Base-by-base conservation (phyloP, 2,888 invertebrate species). In the Abrostola tripartita region DNA sequence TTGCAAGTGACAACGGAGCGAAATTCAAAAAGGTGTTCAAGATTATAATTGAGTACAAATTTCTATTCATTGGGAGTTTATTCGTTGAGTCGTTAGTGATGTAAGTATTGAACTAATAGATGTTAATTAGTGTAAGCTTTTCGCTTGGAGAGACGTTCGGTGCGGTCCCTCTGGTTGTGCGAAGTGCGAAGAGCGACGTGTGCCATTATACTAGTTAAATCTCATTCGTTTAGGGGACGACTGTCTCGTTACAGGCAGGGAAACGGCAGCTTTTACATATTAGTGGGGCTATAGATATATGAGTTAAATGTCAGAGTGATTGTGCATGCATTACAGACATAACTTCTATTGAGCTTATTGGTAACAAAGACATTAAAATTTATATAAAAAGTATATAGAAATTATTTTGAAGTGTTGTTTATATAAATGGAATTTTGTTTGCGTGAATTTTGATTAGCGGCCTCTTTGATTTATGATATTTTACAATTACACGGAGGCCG, bases 31-130 rank as follows among this genome's bases (percentile, higher is more conserved):
- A 71, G 52, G 50, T 58, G 71, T 76, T 75, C 41, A 70, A 76
- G 78, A 79, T 79, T 81, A 78, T 74, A 70, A 66, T 81, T 79
- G 78, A 85, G 85, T 83, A 85, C 84, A 85, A 86, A 83, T 76
- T 50, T 78, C 74, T 73, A 81, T 77, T 77, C 71, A 79, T 79
- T 74, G 65, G 65, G 54, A 47, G 52, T 70, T 69, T 68, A 74
- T 73, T 71, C 49, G 67, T 68, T 73, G 72, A 68, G 63, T 68
- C 50, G 54, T 74, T 59, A 68, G 69, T 67, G 61, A 70, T 59
- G 52, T 74, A 74, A 74, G 60, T 59, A 54, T 65, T 58, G 65
- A 61, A 11, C 51, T 47, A 52, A 52, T 49, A 75, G 37, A 62
- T 50, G 41, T 62, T 69, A 60, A 61, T 51, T 62, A 74, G 64